Evolutionary conservation across 2,797 vertebrate species (phyloP).

Genomic region (Alca torda): DNA sequence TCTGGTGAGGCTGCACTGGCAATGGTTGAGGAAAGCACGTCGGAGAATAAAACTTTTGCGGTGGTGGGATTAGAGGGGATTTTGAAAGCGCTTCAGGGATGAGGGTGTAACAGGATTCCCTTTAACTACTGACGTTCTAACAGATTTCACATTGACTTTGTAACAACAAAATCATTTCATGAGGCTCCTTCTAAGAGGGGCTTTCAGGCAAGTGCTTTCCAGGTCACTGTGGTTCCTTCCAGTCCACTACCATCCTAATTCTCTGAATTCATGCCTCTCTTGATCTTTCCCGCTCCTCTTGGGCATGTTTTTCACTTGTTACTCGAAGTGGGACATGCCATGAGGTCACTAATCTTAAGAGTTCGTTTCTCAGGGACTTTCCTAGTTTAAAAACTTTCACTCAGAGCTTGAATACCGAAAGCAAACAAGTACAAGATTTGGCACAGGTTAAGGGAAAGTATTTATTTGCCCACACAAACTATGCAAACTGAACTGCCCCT

Average conservation of each 20-base stretch:
- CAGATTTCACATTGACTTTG: rapidly evolving
- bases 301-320: rapidly evolving
- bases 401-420: not conserved
- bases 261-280: rapidly evolving
- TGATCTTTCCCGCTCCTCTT: rapidly evolving
- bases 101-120: not conserved
- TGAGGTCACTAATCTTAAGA: not conserved
- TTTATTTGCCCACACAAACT: not conserved
- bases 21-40: rapidly evolving
- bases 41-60: rapidly evolving
- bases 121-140: rapidly evolving
- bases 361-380: not conserved
- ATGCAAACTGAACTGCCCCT: not conserved
- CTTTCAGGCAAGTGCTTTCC: not conserved
- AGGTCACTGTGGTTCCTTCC: rapidly evolving
- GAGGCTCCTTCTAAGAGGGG: not conserved
- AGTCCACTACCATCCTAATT: rapidly evolving
- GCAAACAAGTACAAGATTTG: not conserved
- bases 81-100: rapidly evolving
- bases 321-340: rapidly evolving
- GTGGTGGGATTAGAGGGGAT: rapidly evolving
- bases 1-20: rapidly evolving
- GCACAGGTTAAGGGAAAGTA: not conserved
- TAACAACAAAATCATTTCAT: rapidly evolving
- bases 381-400: not conserved